Percentiles rank a stretch among this genome's conserved stretches.
phyloP scores from a whole-genome alignment of 1,140 invertebrate genomes.

The Temnothorax nylanderi region DNA sequence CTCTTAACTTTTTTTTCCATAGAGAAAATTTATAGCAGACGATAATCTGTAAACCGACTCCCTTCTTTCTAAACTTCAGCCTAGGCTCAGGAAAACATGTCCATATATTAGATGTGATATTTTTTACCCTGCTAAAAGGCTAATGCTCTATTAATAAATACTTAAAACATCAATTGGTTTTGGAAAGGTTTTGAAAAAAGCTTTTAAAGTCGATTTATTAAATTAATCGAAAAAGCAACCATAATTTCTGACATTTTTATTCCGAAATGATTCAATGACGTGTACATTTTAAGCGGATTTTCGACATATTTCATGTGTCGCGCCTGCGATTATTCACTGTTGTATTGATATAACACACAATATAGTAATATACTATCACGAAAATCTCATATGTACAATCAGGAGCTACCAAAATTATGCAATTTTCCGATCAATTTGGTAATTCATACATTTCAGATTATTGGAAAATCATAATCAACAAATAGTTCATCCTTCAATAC shows the following conservation, averaged over 20 bases:
- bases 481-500: neutral
- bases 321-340: neutral
- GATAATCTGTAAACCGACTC: constrained; percentile 13
- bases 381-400: constrained; percentile 20
- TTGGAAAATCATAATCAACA: constrained; percentile 2
- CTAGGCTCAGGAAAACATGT: neutral
- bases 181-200: neutral
- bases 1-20: neutral
- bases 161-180: neutral
- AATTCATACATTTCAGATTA: constrained; percentile 15
- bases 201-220: constrained; percentile 10
- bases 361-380: neutral
- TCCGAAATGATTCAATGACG: neutral
- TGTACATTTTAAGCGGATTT: constrained; percentile 31
- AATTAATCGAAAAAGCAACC: neutral
- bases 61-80: neutral
- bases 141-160: neutral
- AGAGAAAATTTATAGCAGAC: constrained; percentile 1
- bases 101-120: neutral
- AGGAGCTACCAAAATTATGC: constrained; percentile 6
- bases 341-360: neutral
- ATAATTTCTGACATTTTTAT: constrained; percentile 13
- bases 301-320: neutral
- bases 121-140: neutral
- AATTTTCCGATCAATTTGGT: constrained; percentile 16